phyloP scores from a whole-genome alignment of 2,113 vertebrate species.

The Oncorhynchus mykiss region DNA sequence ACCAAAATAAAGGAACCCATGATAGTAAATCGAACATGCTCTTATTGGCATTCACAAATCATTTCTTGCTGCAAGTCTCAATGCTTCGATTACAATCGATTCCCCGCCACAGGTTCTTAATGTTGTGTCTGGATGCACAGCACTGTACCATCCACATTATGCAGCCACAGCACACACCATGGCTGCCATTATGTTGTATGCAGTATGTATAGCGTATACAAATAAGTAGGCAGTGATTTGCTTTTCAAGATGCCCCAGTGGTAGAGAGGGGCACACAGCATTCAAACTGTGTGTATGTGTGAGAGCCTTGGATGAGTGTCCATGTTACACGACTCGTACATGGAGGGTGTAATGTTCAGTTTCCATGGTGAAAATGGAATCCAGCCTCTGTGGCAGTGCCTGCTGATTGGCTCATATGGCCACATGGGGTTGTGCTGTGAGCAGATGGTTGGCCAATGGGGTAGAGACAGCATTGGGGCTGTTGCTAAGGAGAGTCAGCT shows the following conservation, averaged over 20 bases:
- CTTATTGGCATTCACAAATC: neutral
- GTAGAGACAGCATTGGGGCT: constrained; percentile 49
- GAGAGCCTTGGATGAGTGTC: constrained; percentile 23
- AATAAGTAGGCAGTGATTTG: neutral
- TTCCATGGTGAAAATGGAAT: constrained; percentile 46
- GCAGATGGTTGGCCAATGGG: constrained; percentile 62
- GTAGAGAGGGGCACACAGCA: neutral
- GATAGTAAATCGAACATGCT: neutral
- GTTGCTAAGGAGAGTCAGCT: constrained; percentile 74
- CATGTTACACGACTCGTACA: constrained; percentile 47
- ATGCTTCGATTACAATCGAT: neutral
- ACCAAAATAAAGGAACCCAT: neutral
- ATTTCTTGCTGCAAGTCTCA: neutral
- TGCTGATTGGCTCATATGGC: constrained; percentile 68
- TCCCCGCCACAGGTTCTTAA: neutral
- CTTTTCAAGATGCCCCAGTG: neutral
- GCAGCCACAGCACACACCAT: neutral
- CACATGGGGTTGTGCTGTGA: constrained; percentile 49
- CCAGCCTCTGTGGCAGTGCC: constrained; percentile 61
- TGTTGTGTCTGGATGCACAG: neutral
- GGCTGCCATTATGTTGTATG: neutral
- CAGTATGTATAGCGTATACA: neutral
- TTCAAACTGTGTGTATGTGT: neutral
- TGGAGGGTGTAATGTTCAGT: constrained; percentile 38
- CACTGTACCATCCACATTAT: neutral